Evolutionary conservation across 1,140 invertebrate species (phyloP).

Genomic region (Leptinotarsa texana): DNA sequence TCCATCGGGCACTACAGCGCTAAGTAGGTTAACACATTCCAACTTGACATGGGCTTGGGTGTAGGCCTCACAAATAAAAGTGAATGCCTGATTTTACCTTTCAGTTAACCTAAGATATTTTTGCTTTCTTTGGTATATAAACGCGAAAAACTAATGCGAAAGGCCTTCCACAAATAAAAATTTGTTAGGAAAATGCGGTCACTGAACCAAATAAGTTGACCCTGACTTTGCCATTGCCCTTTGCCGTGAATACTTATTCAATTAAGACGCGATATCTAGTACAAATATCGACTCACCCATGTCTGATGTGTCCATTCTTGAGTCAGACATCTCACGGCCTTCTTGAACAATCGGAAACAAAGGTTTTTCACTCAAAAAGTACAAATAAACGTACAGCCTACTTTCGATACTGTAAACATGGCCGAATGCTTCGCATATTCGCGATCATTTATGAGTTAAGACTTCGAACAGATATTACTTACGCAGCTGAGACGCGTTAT

Average conservation of each 20-base stretch:
- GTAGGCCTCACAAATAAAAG: not conserved
- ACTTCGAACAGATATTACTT: not conserved
- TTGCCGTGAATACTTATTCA: slow-evolving; percentile 26
- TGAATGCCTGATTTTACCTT: not conserved
- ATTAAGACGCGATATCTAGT: not conserved
- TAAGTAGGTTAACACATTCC: slow-evolving; percentile 1
- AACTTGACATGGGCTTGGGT: not conserved
- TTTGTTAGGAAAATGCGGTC: slow-evolving; percentile 50
- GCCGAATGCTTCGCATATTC: slow-evolving; percentile 42
- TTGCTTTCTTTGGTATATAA: too few species aligned
- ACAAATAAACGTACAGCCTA: slow-evolving; percentile 50
- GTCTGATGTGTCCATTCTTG: slow-evolving; percentile 40
- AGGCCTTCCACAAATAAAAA: not conserved
- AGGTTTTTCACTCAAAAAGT: slow-evolving; percentile 46
- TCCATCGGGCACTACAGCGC: not conserved
- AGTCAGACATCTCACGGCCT: slow-evolving; percentile 13
- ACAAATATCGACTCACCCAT: slow-evolving; percentile 39
- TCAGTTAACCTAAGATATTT: not conserved
- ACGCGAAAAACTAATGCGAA: too few species aligned
- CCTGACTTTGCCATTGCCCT: slow-evolving; percentile 57
- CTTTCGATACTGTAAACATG: slow-evolving; percentile 54
- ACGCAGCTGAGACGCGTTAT: not conserved
- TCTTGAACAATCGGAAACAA: slow-evolving; percentile 29
- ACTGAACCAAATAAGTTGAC: slow-evolving; percentile 56
- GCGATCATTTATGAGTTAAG: not conserved